Conservation (phyloP, 23 tunicate species). For the Corella eumyota region DNA sequence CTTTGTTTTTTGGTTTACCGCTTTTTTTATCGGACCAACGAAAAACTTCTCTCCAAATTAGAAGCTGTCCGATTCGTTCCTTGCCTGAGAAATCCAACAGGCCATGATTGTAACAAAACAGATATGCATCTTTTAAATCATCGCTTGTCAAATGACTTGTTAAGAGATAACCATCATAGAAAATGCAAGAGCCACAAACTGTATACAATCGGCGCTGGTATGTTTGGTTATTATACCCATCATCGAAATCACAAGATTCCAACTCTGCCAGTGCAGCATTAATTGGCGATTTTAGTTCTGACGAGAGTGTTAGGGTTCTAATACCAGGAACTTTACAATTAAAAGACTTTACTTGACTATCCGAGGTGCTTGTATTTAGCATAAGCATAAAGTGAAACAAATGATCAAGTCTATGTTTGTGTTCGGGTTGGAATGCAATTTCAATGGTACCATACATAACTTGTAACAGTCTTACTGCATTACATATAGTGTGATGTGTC, state of each 20-base stretch:
- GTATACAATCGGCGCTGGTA: constrained; percentile 49
- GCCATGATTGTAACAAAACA: constrained; percentile 51
- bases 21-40: constrained; percentile 5
- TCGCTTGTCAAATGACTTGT: constrained; percentile 49
- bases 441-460: constrained; percentile 44
- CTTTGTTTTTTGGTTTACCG: neutral
- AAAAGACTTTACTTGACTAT: too few species aligned
- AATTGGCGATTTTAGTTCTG: constrained; percentile 14
- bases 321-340: constrained; percentile 18
- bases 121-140: constrained; percentile 33
- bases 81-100: constrained; percentile 16
- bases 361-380: constrained; percentile 11
- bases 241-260: constrained; percentile 83
- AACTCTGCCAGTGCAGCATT: constrained; percentile 51
- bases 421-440: constrained; percentile 54
- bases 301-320: constrained; percentile 5
- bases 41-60: constrained; percentile 82
- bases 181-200: constrained; percentile 64
- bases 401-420: constrained; percentile 51
- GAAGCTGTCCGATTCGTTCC: constrained; percentile 36
- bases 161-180: constrained; percentile 51
- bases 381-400: constrained; percentile 34
- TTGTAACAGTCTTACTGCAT: constrained; percentile 25
- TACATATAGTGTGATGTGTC: constrained; percentile 20
- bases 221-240: constrained; percentile 16